These are phyloP conservation scores for Chrosomus eos DNA, from an alignment of 2,797 vertebrate species.

Conservation along the genomic window DNA sequence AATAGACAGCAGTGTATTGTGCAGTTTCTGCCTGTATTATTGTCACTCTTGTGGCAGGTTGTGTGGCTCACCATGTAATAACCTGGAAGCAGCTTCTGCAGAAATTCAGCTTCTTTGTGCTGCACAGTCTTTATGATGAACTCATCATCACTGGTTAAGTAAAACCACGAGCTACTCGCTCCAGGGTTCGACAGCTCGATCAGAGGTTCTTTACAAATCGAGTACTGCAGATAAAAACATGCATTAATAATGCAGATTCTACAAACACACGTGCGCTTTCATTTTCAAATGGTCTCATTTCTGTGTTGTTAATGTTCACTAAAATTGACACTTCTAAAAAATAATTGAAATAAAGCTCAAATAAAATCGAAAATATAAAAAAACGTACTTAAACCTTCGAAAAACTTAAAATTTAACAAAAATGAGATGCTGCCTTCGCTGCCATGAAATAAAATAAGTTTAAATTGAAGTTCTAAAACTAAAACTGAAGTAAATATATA, in stretches of 20 bases:
- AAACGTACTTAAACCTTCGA: no score
- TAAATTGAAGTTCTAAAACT: background rate
- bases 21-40: background rate
- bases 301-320: background rate
- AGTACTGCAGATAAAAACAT: conserved; percentile 79
- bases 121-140: conserved; percentile 99
- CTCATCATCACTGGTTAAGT: conserved; percentile 94
- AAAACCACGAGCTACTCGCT: conserved; percentile 96
- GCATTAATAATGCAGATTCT: background rate
- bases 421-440: no score
- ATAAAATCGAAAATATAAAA: background rate
- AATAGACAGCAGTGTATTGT: background rate
- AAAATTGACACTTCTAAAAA: background rate
- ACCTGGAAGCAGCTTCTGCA: conserved; percentile 95
- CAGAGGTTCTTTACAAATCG: conserved; percentile 93
- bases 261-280: background rate
- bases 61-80: conserved; percentile 92
- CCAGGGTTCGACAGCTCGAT: conserved; percentile 95
- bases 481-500: background rate
- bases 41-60: background rate
- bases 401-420: background rate
- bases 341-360: background rate
- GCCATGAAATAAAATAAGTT: background rate
- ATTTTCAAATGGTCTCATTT: background rate
- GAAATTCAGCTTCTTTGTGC: conserved; percentile 96